These are phyloP conservation scores for Masnerella sp. DNA, from an alignment of 2,888 invertebrate genomes.

Conservation along the genomic window DNA sequence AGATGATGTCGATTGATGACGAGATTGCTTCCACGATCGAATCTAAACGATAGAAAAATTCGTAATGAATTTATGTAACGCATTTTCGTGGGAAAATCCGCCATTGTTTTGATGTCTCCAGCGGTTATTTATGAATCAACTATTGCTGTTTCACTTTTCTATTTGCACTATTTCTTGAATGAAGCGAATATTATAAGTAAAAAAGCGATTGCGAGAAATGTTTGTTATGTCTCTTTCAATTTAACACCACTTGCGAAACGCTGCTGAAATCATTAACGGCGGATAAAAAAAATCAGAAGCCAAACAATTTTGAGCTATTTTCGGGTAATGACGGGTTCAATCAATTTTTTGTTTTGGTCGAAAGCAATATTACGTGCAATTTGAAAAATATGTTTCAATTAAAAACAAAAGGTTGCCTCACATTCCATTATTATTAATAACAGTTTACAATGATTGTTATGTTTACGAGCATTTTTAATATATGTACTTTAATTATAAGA, in stretches of 20 bases:
- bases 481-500: constrained; percentile 57
- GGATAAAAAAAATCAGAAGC: constrained; percentile 25
- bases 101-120: too few species aligned
- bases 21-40: background rate
- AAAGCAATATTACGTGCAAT: constrained; percentile 39
- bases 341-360: constrained; percentile 45
- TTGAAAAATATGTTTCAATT: constrained; percentile 53
- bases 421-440: constrained; percentile 49
- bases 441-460: constrained; percentile 53
- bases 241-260: background rate
- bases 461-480: constrained; percentile 55
- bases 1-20: constrained; percentile 9
- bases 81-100: too few species aligned
- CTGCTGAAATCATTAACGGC: background rate
- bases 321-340: constrained; percentile 39
- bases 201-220: background rate
- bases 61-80: too few species aligned
- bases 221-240: background rate
- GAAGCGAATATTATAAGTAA: background rate
- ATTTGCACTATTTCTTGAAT: background rate
- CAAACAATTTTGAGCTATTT: constrained; percentile 38
- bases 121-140: too few species aligned
- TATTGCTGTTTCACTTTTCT: too few species aligned
- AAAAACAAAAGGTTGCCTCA: constrained; percentile 54
- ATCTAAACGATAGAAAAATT: too few species aligned